Evolutionary conservation across 2,113 vertebrate genomes (phyloP).

Genomic region (Tichodroma muraria): DNA sequence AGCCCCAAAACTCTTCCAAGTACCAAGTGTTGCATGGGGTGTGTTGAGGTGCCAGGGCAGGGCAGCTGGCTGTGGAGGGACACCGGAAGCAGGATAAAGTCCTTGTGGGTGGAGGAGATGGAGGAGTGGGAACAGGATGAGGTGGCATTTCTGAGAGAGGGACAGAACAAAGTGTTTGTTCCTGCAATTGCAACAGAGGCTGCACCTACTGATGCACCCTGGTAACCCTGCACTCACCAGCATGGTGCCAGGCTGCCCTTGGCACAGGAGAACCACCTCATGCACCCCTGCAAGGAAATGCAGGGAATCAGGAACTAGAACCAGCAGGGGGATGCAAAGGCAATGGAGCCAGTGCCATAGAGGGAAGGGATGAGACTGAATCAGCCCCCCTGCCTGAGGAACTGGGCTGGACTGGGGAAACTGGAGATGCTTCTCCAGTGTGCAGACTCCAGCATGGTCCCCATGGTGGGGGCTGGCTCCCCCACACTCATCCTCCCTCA

Average conservation of each 20-base stretch:
- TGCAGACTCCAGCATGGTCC: not conserved
- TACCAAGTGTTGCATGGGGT: fast-evolving
- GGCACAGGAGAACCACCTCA: not conserved
- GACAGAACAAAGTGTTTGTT: not conserved
- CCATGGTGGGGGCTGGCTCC: fast-evolving
- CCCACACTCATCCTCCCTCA: not conserved
- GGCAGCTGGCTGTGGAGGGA: not conserved
- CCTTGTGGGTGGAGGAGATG: not conserved
- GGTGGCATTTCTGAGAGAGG: not conserved
- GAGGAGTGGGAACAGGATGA: not conserved
- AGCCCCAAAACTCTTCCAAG: not conserved
- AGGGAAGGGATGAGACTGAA: not conserved
- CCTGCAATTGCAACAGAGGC: not conserved
- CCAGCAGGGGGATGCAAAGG: not conserved
- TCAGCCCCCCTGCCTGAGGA: not conserved
- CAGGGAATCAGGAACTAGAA: not conserved
- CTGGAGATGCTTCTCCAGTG: not conserved
- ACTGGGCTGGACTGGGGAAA: not conserved
- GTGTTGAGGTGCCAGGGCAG: not conserved
- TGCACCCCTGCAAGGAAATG: fast-evolving
- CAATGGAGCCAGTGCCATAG: not conserved
- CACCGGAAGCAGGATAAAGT: not conserved
- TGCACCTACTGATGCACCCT: not conserved
- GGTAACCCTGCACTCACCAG: fast-evolving
- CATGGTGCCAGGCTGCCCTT: not conserved